Evolutionary conservation across 2,113 vertebrate species (phyloP).

Genomic region (Thalassoma bifasciatum): DNA sequence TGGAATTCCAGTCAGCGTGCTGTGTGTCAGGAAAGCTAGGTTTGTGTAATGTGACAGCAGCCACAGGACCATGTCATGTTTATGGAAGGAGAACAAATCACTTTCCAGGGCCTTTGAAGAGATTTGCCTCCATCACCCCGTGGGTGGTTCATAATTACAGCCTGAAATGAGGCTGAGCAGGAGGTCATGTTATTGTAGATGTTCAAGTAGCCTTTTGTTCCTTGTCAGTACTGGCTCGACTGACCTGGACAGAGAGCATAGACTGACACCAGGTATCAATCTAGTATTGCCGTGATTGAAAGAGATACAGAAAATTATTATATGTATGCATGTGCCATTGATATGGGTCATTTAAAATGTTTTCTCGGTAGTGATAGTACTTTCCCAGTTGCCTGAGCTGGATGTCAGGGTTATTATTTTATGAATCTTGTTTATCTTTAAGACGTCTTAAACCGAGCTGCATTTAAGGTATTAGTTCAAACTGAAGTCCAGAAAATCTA

Average conservation of each 20-base stretch:
- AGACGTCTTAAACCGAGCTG: no score
- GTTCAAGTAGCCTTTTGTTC: background rate
- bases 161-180: background rate
- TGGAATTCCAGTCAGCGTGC: conserved; percentile 63
- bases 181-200: background rate
- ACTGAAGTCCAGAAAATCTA: no score
- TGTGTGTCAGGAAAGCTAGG: conserved; percentile 70
- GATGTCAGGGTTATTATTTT: no score
- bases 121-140: conserved; percentile 1
- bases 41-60: conserved; percentile 75
- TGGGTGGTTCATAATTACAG: conserved; percentile 24
- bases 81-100: conserved; percentile 26
- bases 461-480: no score
- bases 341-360: no score
- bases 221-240: background rate
- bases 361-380: no score
- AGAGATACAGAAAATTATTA: no score
- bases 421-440: no score
- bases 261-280: background rate
- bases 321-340: no score
- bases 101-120: conserved; percentile 29
- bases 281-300: no score
- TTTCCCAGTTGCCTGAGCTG: no score
- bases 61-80: conserved; percentile 40
- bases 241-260: background rate